phyloP scores from a whole-genome alignment of 92 coral and sea anemone species.

The Porites rus region DNA sequence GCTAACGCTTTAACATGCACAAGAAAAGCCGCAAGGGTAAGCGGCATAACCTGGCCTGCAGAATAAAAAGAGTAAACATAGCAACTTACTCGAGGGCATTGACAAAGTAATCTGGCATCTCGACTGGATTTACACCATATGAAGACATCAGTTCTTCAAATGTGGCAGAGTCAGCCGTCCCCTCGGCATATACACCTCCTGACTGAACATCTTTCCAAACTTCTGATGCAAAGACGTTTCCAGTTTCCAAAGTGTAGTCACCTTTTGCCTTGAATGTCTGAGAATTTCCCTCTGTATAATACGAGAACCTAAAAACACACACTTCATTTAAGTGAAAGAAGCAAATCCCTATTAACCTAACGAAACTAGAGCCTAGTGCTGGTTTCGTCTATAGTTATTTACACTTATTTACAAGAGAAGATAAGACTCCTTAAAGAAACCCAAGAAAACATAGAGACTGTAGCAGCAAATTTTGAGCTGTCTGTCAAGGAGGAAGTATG shows the following conservation, averaged over 20 bases:
- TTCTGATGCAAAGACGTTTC: slow-evolving; percentile 78
- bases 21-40: too few relatives aligned
- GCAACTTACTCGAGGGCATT: slow-evolving; percentile 82
- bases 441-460: too few relatives aligned
- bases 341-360: too few relatives aligned
- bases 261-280: slow-evolving; percentile 97
- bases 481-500: too few relatives aligned
- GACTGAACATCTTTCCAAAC: slow-evolving; percentile 74
- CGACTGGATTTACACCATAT: slow-evolving; percentile 55
- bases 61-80: too few relatives aligned
- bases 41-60: too few relatives aligned
- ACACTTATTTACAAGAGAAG: too few relatives aligned
- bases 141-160: slow-evolving; percentile 68
- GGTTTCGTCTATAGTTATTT: too few relatives aligned
- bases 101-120: slow-evolving; percentile 69
- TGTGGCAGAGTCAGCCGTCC: slow-evolving; percentile 58
- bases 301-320: slow-evolving; percentile 69
- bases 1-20: too few relatives aligned
- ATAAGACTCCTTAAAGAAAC: too few relatives aligned
- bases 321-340: not conserved
- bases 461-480: too few relatives aligned
- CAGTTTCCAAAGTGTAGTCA: slow-evolving; percentile 62
- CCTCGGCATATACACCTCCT: slow-evolving; percentile 70
- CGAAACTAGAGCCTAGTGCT: too few relatives aligned
- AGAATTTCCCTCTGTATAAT: slow-evolving; percentile 89